Evolutionary conservation across 2,888 invertebrate species (phyloP).

Genomic region (Limnephilus auricula): DNA sequence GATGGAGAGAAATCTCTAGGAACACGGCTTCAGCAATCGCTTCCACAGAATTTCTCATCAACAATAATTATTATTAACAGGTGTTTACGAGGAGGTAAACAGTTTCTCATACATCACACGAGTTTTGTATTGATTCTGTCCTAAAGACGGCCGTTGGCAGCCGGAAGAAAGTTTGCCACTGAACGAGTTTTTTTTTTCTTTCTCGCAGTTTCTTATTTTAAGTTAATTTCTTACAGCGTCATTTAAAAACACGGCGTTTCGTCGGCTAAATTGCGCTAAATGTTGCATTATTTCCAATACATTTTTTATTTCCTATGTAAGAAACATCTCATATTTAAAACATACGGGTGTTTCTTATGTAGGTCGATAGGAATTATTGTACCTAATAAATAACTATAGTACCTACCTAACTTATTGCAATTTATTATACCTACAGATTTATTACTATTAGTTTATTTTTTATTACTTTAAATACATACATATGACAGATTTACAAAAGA

Average conservation of each 20-base stretch:
- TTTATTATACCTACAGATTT: too few relatives aligned
- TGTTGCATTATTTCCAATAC: background rate
- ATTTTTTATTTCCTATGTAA: too few relatives aligned
- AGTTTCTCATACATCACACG: slow-evolving; percentile 36
- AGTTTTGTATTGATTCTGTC: slow-evolving; percentile 19
- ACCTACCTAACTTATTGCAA: too few relatives aligned
- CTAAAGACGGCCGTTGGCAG: background rate
- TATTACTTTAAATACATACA: too few relatives aligned
- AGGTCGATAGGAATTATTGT: too few relatives aligned
- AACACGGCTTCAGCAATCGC: background rate
- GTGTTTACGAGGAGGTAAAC: background rate
- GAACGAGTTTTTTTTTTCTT: slow-evolving; percentile 16
- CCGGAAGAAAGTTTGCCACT: background rate
- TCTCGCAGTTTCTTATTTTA: slow-evolving; percentile 25
- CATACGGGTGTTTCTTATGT: too few relatives aligned
- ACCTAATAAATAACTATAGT: too few relatives aligned
- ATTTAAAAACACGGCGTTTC: background rate
- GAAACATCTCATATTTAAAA: too few relatives aligned
- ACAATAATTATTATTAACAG: slow-evolving; percentile 13
- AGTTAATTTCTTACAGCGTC: background rate
- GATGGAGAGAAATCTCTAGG: slow-evolving; percentile 13
- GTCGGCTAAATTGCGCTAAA: too few relatives aligned
- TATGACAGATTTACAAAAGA: too few relatives aligned
- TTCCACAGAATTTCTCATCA: background rate
- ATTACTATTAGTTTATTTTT: too few relatives aligned